Evolutionary conservation across 2,888 invertebrate genomes (phyloP).

Genomic region (Entomobrya proxima): DNA sequence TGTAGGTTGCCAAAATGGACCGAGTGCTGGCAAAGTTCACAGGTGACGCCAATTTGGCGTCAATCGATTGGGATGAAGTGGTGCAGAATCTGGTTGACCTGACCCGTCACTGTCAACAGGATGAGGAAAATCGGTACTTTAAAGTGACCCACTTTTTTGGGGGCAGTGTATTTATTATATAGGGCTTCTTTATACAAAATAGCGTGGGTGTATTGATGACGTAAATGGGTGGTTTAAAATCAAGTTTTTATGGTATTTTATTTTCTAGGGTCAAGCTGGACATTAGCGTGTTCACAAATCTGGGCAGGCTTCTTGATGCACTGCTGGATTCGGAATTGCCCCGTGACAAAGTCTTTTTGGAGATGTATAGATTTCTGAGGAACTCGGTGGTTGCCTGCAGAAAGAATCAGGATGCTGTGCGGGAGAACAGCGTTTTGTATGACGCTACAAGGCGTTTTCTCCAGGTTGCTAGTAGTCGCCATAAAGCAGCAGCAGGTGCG

Average conservation of each 20-base stretch:
- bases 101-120: constrained; percentile 9
- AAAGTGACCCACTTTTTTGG: not conserved
- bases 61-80: not conserved
- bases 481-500: too few species aligned
- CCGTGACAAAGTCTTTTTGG: not conserved
- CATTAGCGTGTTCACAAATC: not conserved
- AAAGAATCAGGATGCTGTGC: constrained; percentile 62
- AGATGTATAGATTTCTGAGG: constrained; percentile 57
- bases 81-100: not conserved
- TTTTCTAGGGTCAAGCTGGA: not conserved
- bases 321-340: not conserved
- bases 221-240: too few species aligned
- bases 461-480: not conserved
- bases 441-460: not conserved
- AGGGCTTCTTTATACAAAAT: too few species aligned
- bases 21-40: not conserved
- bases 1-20: not conserved
- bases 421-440: not conserved
- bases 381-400: constrained; percentile 54
- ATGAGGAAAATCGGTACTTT: constrained; percentile 9
- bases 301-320: not conserved
- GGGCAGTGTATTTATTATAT: too few species aligned
- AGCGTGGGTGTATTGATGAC: too few species aligned
- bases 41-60: not conserved
- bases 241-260: not conserved